These are phyloP conservation scores for Selenia dentaria DNA, from an alignment of 2,888 invertebrate genomes.

Conservation along the genomic window DNA sequence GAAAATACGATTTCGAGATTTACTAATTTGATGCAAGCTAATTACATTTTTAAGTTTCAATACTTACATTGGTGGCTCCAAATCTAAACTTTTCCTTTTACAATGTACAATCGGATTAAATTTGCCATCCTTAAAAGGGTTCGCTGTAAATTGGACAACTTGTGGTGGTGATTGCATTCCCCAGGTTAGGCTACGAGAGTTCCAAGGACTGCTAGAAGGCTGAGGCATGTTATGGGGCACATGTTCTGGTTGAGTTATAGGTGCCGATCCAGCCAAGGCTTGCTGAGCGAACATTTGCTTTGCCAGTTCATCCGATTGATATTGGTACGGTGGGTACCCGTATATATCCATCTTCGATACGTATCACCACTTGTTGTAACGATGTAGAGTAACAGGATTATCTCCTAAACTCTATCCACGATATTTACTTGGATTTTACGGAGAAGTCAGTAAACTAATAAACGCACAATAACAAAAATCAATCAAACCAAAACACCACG, in stretches of 20 bases:
- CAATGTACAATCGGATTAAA: conserved; percentile 55
- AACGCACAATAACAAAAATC: too few relatives aligned
- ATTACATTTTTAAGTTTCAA: too few relatives aligned
- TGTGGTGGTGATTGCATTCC: conserved; percentile 70
- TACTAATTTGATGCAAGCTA: too few relatives aligned
- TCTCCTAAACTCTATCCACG: too few relatives aligned
- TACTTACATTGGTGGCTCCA: conserved; percentile 81
- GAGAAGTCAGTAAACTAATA: too few relatives aligned
- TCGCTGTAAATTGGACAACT: conserved; percentile 77
- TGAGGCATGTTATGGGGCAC: conserved; percentile 67
- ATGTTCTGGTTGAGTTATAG: conserved; percentile 46
- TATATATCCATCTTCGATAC: conserved; percentile 65
- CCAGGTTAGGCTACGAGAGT: conserved; percentile 81
- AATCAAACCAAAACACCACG: too few relatives aligned
- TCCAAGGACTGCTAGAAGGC: conserved; percentile 79
- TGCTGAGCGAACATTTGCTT: conserved; percentile 73
- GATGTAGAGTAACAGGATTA: too few relatives aligned
- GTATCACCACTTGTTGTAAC: background rate
- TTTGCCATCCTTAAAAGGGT: conserved; percentile 47
- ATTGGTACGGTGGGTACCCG: conserved; percentile 62
- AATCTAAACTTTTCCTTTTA: conserved; percentile 73
- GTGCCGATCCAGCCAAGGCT: conserved; percentile 52
- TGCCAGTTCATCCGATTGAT: conserved; percentile 66
- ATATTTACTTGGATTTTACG: too few relatives aligned
- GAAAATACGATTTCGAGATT: too few relatives aligned